Percentiles rank a stretch among this genome's conserved stretches.
These are phyloP conservation scores for Ictalurus punctatus DNA, from an alignment of 2,113 vertebrate species.

Conservation along the genomic window DNA sequence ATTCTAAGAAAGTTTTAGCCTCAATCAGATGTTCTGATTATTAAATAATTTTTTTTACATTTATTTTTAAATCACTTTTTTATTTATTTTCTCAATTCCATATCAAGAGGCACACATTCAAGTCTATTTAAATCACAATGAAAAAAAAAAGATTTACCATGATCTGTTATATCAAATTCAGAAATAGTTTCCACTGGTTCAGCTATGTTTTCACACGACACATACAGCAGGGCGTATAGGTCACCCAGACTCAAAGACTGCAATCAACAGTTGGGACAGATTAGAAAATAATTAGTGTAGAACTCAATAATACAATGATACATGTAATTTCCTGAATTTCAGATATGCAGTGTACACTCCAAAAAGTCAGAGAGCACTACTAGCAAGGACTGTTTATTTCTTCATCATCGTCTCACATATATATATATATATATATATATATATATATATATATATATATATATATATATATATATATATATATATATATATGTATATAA, in stretches of 20 bases:
- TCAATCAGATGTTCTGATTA: not conserved
- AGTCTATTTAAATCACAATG: not conserved
- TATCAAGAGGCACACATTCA: not conserved
- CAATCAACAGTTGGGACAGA: not conserved
- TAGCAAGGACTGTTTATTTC: not conserved
- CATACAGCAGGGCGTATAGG: not conserved
- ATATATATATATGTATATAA: too few species aligned
- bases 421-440: too few species aligned
- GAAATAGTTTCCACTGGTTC: not conserved
- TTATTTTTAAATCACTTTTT: too few species aligned
- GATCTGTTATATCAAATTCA: accelerated
- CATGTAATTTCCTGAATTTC: not conserved
- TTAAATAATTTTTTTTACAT: not conserved
- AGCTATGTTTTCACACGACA: not conserved
- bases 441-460: too few species aligned
- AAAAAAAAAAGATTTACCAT: slow-evolving; percentile 9
- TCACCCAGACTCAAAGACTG: not conserved
- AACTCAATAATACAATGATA: not conserved
- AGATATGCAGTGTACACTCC: not conserved
- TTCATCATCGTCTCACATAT: too few species aligned
- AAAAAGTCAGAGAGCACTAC: not conserved
- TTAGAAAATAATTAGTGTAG: not conserved
- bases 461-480: too few species aligned
- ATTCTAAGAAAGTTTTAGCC: not conserved
- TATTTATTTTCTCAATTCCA: too few species aligned